These are phyloP conservation scores for Drosophila paulistorum DNA, from an alignment of 1,140 invertebrate genomes.

Conservation along the genomic window DNA sequence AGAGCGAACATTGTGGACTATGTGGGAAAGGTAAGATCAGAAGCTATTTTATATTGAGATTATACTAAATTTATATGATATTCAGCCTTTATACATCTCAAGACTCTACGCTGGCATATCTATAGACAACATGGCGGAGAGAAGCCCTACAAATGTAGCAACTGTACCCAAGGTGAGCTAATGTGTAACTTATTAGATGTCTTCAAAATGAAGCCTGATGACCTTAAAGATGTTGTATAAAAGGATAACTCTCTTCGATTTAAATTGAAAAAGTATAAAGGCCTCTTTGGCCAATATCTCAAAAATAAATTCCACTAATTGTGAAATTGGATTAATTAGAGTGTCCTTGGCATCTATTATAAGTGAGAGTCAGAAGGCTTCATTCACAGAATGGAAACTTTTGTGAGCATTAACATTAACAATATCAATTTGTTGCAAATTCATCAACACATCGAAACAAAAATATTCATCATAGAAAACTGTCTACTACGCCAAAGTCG, in stretches of 20 bases:
- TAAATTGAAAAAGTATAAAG: too few relatives aligned
- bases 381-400: background rate
- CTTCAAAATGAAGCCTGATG: background rate
- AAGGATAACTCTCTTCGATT: too few relatives aligned
- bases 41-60: background rate
- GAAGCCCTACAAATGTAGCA: slow-evolving; percentile 74
- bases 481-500: slow-evolving; percentile 44
- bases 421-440: slow-evolving; percentile 60
- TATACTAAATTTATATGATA: background rate
- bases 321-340: too few relatives aligned
- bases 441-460: slow-evolving; percentile 64
- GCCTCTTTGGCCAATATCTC: too few relatives aligned
- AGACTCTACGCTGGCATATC: slow-evolving; percentile 77
- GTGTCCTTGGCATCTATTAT: background rate
- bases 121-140: slow-evolving; percentile 76
- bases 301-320: too few relatives aligned
- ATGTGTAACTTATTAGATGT: background rate
- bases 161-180: slow-evolving; percentile 71
- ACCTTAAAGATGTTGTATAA: background rate
- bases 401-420: slow-evolving; percentile 51
- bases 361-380: background rate
- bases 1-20: slow-evolving; percentile 69
- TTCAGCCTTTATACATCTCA: slow-evolving; percentile 75
- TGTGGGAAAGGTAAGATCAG: slow-evolving; percentile 66
- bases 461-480: slow-evolving; percentile 53